Percentiles rank a stretch among this genome's conserved stretches.
These are phyloP conservation scores for Zosterops borbonicus DNA, from an alignment of 2,113 vertebrate species.

Conservation along the genomic window DNA sequence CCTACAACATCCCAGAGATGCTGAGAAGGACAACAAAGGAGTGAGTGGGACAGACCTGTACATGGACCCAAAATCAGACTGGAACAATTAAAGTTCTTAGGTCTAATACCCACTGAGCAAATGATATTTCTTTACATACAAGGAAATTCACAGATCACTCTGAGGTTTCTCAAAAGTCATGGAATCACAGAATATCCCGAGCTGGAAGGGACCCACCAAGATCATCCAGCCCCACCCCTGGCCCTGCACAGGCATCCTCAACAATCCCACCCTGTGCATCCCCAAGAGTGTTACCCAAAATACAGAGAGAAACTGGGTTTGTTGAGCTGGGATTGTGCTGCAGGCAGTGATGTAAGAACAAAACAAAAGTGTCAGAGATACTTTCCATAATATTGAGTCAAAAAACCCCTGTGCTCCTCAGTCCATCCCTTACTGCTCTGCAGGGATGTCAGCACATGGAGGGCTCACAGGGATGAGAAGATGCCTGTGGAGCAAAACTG, in stretches of 20 bases:
- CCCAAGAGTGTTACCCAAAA: neutral
- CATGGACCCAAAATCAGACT: neutral
- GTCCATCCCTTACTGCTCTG: neutral
- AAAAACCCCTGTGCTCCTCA: neutral
- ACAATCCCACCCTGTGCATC: neutral
- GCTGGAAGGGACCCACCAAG: neutral
- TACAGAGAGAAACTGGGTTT: neutral
- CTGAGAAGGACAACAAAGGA: neutral
- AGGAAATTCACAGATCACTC: neutral
- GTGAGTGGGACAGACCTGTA: neutral
- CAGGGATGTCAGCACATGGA: fast-evolving
- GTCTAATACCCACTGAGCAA: neutral
- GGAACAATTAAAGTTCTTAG: neutral
- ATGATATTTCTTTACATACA: neutral
- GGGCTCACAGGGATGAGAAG: neutral
- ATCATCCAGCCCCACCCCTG: neutral
- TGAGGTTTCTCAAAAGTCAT: neutral
- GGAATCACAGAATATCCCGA: neutral
- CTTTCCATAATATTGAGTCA: neutral
- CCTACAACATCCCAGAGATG: neutral
- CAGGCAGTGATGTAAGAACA: neutral
- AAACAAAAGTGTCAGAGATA: neutral
- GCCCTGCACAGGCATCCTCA: neutral
- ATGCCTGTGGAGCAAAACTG: neutral
- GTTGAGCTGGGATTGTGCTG: neutral